Evolutionary conservation across 2,888 invertebrate genomes (phyloP).

Genomic region (Monopis laevigella): DNA sequence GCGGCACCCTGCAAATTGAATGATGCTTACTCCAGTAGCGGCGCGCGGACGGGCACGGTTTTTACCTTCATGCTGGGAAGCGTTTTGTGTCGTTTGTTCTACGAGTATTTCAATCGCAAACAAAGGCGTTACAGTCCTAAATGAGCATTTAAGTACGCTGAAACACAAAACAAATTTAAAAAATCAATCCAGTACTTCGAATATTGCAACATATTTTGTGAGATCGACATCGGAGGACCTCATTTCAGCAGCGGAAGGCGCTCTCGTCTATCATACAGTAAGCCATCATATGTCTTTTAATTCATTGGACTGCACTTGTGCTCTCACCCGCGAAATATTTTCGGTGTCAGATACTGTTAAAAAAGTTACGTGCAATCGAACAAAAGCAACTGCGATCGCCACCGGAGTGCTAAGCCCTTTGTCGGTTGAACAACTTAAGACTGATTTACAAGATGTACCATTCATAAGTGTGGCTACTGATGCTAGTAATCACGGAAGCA

Average conservation of each 20-base stretch:
- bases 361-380: conserved; percentile 12
- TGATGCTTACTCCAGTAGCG: too few relatives aligned
- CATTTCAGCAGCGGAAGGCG: conserved; percentile 6
- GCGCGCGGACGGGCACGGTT: too few relatives aligned
- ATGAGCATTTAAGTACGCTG: neutral
- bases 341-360: conserved; percentile 15
- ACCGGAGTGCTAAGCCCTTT: conserved; percentile 16
- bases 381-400: conserved; percentile 17
- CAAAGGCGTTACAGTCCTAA: neutral
- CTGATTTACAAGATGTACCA: conserved; percentile 14
- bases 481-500: conserved; percentile 13
- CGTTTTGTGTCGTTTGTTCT: neutral
- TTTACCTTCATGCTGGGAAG: too few relatives aligned
- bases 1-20: too few relatives aligned
- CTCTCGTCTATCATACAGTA: conserved; percentile 13
- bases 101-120: neutral
- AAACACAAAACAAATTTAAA: neutral
- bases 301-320: conserved; percentile 15
- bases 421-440: conserved; percentile 10
- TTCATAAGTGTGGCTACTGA: conserved; percentile 15
- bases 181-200: neutral
- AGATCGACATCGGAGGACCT: neutral
- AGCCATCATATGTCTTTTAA: conserved; percentile 17
- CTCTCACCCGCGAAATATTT: conserved; percentile 15
- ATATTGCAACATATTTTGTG: neutral